These are phyloP conservation scores for Oryzias dopingdopingensis DNA, from an alignment of 2,797 vertebrate genomes.

Conservation along the genomic window DNA sequence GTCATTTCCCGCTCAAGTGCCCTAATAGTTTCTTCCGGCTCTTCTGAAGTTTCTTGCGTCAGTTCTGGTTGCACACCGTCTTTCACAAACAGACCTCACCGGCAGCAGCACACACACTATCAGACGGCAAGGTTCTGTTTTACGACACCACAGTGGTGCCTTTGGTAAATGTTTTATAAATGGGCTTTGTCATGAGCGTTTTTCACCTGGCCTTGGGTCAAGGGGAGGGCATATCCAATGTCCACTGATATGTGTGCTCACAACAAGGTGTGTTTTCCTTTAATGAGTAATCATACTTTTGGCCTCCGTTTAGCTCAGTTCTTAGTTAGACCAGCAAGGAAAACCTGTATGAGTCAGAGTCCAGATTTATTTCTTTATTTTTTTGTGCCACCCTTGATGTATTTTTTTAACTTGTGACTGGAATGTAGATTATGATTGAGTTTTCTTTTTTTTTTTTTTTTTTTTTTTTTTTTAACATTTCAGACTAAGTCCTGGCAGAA, in stretches of 20 bases:
- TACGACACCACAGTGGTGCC: slow-evolving; percentile 32
- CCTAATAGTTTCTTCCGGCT: slow-evolving; percentile 41
- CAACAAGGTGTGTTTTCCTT: slow-evolving; percentile 43
- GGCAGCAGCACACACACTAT: slow-evolving; percentile 8
- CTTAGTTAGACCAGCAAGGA: slow-evolving; percentile 18
- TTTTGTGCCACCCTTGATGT: no score
- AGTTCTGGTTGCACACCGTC: slow-evolving; percentile 57
- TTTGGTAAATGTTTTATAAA: slow-evolving; percentile 78
- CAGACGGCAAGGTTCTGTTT: slow-evolving; percentile 50
- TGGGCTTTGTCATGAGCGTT: slow-evolving; percentile 52
- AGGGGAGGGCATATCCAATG: slow-evolving; percentile 60
- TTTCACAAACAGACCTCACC: slow-evolving; percentile 11
- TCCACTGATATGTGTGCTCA: slow-evolving; percentile 34
- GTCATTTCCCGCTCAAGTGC: slow-evolving; percentile 38
- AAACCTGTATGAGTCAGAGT: not conserved
- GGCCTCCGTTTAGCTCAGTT: slow-evolving; percentile 18
- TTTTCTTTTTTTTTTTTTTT: not conserved
- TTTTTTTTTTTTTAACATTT: slow-evolving; percentile 6
- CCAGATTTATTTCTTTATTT: slow-evolving; percentile 1
- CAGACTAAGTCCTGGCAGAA: slow-evolving; percentile 87
- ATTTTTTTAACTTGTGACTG: not conserved
- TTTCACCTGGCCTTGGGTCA: slow-evolving; percentile 54
- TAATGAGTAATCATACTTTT: slow-evolving; percentile 41
- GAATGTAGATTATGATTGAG: not conserved
- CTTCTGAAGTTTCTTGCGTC: slow-evolving; percentile 54